Evolutionary conservation across 2,113 vertebrate genomes (phyloP).

Genomic region (Microcebus lehilahytsara): DNA sequence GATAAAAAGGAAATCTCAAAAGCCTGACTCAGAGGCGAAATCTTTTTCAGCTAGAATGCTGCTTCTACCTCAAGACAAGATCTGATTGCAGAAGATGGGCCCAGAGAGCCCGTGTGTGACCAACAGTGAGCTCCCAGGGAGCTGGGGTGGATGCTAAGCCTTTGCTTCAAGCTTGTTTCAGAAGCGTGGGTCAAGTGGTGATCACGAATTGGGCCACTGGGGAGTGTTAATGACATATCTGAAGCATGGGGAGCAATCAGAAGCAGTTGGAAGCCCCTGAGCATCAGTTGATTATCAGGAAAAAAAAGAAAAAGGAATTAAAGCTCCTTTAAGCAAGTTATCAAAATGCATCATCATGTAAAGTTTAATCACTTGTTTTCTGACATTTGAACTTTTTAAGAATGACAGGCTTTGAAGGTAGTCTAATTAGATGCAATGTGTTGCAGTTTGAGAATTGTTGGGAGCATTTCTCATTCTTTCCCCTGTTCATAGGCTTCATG

Average conservation of each 20-base stretch:
- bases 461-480: background rate
- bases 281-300: background rate
- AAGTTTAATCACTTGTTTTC: constrained; percentile 28
- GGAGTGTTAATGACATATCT: background rate
- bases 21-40: background rate
- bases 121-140: background rate
- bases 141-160: background rate
- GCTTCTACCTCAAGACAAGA: background rate
- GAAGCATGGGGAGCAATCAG: background rate
- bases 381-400: constrained; percentile 31
- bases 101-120: background rate
- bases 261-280: background rate
- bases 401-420: constrained; percentile 32
- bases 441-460: background rate
- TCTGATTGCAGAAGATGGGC: background rate
- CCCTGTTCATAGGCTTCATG: background rate
- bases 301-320: background rate
- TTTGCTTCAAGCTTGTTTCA: background rate
- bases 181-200: background rate
- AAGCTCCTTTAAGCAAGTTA: background rate
- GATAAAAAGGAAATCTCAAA: constrained; percentile 30
- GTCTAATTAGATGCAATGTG: background rate
- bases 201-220: background rate
- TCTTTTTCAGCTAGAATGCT: background rate
- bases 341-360: background rate